Base-by-base conservation (phyloP, 2,797 vertebrate species). In the Pangasius djambal region DNA sequence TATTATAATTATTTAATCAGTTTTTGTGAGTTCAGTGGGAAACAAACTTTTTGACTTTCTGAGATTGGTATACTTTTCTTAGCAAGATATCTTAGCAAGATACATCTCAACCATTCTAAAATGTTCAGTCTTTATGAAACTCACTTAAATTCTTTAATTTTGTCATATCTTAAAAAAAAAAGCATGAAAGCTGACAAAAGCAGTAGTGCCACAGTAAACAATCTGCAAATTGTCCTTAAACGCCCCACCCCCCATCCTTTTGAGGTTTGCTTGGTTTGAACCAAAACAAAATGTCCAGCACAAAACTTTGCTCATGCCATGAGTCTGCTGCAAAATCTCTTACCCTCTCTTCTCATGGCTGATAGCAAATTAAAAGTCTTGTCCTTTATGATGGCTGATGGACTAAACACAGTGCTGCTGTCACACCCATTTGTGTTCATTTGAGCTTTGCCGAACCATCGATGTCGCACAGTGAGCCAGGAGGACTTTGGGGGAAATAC, bases 241-340 rank as follows among this genome's bases (percentile, higher is more conserved):
- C n/a, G 31, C 48, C 5, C 40, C 0, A 0, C 40, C 40, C 28
- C 48, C 31, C 78, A 6, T 59, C 12, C 61, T 82, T 82, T 82
- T 59, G 20, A 37, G 78, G 31, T 61, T 40, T 82, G 34, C 15
- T 83, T 83, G 79, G 34, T 83, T 83, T 63, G 57, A 63, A 28
- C 37, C 79, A 82, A 82, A 61, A 61, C 31, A 40, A 61, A 61
- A 40, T 65, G 37, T 84, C 37, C 22, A 65, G 61, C 7, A 20
- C 2, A n/a, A 67, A 65, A 50, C 44, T 22, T 34, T 6, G 40
- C 61, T 65, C 37, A 50, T 48, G 25, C 25, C 61, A 44, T 44
- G 40, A 67, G 40, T 67, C 40, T 50, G 40, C 44, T 5, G 61
- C 28, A 31, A 18, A 50, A 16, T 28, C 16, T 63, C 57, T 40